Evolutionary conservation across 2,888 invertebrate genomes (phyloP), one percentile per base, ranked within the genome.

Genomic region (Diarsia mendica): DNA sequence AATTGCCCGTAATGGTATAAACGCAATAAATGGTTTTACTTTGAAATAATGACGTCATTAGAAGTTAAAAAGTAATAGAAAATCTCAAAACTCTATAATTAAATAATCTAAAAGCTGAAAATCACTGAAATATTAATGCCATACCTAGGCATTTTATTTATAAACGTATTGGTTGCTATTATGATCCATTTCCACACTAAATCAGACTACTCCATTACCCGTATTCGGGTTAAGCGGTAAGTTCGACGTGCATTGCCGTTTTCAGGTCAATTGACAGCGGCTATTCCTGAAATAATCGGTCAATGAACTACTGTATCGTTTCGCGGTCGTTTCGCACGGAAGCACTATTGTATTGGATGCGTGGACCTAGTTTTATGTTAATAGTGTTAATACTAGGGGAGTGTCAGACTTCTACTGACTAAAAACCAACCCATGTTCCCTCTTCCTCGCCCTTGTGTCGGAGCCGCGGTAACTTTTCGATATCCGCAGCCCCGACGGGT

Each of bases 191-290:
- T n/a, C 15, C 23, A 23, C n/a, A 23, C 49, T 64, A 75, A 64
- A 74, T 46, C 61, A 4, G 8, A 46, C 39, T 51, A 33, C 4
- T 51, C 66, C 76, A 81, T 58, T 60, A 68, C 48, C 39, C 28
- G 65, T 74, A 80, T 80, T 72, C 75, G 67, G 84, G 80, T 85
- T 77, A 83, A 28, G 58, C 63, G 73, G 33, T 33, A 73, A 85
- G 77, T 83, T 82, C 71, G 72, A 78, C 79, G 74, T 82, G 66
- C 82, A 88, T 84, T 79, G 69, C 82, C 23, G 73, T 86, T 87
- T 88, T 80, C 83, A 83, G 90, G 90, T 89, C 89, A 87, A 85
- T 65, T 72, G 84, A 79, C 79, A 66, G 58, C 53, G 69, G 67
- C 71, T 72, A 71, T 67, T 82, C 64, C 74, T 83, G 74, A 84